These are phyloP conservation scores for Chironomus tentans DNA, from an alignment of 2,888 invertebrate species.

Conservation along the genomic window DNA sequence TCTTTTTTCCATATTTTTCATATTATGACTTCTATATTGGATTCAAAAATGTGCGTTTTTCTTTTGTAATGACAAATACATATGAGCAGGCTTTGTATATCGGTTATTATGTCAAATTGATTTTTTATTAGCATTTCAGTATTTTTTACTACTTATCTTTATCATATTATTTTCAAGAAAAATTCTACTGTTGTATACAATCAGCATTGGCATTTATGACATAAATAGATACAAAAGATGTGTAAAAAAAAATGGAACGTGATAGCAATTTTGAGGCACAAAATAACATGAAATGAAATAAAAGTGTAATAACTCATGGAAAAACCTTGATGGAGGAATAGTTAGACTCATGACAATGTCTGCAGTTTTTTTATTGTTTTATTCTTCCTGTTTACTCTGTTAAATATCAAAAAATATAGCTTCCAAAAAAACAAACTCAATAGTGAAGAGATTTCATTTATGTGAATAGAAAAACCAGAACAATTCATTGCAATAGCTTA, in stretches of 20 bases:
- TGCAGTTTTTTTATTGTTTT: no score
- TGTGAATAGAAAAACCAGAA: neutral
- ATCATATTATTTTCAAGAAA: neutral
- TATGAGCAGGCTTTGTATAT: neutral
- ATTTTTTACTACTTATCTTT: neutral
- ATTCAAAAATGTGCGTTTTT: neutral
- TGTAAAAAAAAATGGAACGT: no score
- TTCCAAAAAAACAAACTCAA: neutral
- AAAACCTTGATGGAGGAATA: no score
- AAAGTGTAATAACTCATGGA: no score
- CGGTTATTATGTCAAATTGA: slow-evolving; percentile 24
- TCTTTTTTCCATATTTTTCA: neutral
- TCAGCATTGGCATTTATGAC: no score
- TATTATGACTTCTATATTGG: neutral
- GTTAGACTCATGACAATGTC: no score
- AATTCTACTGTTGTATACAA: no score
- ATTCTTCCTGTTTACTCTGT: neutral
- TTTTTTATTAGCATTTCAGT: slow-evolving; percentile 13
- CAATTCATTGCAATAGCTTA: neutral
- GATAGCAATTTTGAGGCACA: no score
- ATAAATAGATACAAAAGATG: no score
- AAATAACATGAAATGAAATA: no score
- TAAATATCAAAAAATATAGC: no score
- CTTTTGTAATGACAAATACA: neutral
- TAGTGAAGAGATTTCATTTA: neutral